Evolutionary conservation across 2,888 invertebrate genomes (phyloP).

Genomic region (Eupithecia pulchellata): DNA sequence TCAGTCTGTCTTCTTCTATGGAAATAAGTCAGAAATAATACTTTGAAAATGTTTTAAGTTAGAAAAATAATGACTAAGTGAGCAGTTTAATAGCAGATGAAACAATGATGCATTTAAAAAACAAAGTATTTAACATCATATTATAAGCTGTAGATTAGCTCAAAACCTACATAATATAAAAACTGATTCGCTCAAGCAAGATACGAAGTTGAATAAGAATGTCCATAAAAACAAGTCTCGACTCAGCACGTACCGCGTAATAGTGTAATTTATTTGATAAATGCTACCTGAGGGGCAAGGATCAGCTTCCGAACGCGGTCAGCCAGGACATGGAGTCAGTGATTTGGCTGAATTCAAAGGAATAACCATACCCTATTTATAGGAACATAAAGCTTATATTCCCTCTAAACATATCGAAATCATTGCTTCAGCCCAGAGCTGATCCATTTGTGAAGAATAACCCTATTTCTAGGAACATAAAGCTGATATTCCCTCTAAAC

Average conservation of each 20-base stretch:
- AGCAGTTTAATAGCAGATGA: background rate
- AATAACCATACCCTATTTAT: background rate
- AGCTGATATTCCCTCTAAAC: background rate
- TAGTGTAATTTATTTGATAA: constrained; percentile 41
- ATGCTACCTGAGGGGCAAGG: constrained; percentile 33
- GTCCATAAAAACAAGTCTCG: constrained; percentile 28
- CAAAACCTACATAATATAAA: background rate
- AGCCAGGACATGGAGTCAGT: constrained; percentile 1
- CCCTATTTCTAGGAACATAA: background rate
- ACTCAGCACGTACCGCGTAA: constrained; percentile 33
- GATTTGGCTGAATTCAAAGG: background rate
- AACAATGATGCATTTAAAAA: background rate
- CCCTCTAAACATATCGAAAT: background rate
- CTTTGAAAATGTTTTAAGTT: no score
- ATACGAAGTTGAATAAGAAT: constrained; percentile 23
- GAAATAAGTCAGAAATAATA: no score
- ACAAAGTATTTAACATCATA: no score
- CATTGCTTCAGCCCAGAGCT: background rate
- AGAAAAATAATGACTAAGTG: background rate
- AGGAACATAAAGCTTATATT: background rate
- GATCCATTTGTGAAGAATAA: no score
- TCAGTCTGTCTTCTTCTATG: no score
- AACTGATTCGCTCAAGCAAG: constrained; percentile 3
- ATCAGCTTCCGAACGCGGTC: constrained; percentile 24
- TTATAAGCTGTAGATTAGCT: background rate